phyloP scores from a whole-genome alignment of 2,888 invertebrate genomes.

The Drosophila picticornis region DNA sequence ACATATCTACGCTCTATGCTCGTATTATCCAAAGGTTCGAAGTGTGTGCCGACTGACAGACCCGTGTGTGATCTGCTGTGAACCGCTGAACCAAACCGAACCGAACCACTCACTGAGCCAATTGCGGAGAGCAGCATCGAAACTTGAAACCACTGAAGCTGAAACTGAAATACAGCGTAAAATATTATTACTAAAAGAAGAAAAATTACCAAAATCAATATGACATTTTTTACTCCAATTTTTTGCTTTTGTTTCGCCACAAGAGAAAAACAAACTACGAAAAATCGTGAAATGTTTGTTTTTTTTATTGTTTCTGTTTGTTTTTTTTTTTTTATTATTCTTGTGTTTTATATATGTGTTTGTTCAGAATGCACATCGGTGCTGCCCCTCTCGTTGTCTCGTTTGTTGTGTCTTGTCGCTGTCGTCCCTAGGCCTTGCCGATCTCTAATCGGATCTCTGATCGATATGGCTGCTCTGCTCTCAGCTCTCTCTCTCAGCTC shows the following conservation, averaged over 20 bases:
- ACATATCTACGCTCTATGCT: constrained; percentile 79
- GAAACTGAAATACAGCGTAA: constrained; percentile 43
- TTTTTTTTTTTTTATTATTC: constrained; percentile 1
- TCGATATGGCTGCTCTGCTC: constrained; percentile 37
- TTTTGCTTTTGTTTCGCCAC: constrained; percentile 5
- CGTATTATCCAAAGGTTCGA: constrained; percentile 81
- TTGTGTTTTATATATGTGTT: constrained; percentile 74
- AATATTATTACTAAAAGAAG: constrained; percentile 17
- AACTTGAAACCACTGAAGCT: constrained; percentile 19
- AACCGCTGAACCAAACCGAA: constrained; percentile 59
- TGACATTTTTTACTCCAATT: constrained; percentile 34
- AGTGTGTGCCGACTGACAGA: constrained; percentile 69
- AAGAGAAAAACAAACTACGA: constrained; percentile 12
- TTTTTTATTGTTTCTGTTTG: not conserved
- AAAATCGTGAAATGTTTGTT: constrained; percentile 43
- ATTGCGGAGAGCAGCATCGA: constrained; percentile 49
- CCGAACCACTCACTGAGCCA: constrained; percentile 36
- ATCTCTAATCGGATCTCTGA: constrained; percentile 54
- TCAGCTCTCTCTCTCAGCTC: constrained; percentile 40
- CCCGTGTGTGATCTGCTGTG: constrained; percentile 63
- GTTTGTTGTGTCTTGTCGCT: constrained; percentile 65
- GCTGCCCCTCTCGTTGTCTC: constrained; percentile 40
- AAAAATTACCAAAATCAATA: constrained; percentile 14
- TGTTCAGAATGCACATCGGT: constrained; percentile 76
- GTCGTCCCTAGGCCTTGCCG: constrained; percentile 56